A percentile compares a stretch with the other conserved stretches of the same genome.
phyloP scores from a whole-genome alignment of 2,888 invertebrate genomes.

The Minunthozetes semirufus region DNA sequence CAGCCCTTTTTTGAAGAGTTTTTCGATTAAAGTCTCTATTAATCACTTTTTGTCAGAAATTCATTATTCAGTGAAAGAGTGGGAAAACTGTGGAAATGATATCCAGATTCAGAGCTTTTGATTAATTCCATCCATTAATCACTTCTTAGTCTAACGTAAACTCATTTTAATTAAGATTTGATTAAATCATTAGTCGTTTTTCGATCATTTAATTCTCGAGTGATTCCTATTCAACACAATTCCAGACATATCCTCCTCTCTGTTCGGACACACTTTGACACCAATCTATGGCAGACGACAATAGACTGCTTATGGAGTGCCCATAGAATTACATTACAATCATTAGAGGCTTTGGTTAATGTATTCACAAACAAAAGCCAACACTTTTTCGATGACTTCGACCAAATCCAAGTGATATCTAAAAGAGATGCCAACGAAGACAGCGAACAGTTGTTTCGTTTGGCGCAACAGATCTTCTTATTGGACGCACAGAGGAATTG shows the following conservation, averaged over 20 bases:
- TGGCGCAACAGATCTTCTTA: constrained; percentile 31
- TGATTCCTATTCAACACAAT: neutral
- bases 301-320: neutral
- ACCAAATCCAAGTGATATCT: constrained; percentile 17
- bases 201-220: too few species aligned
- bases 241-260: constrained; percentile 1
- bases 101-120: too few species aligned
- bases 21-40: too few species aligned
- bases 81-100: too few species aligned
- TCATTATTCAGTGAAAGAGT: too few species aligned
- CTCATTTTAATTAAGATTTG: neutral
- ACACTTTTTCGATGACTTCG: constrained; percentile 32
- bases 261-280: constrained; percentile 8
- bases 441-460: constrained; percentile 6
- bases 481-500: constrained; percentile 9
- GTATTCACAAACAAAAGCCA: constrained; percentile 14
- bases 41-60: too few species aligned
- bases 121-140: neutral
- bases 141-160: neutral
- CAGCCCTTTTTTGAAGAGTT: too few species aligned
- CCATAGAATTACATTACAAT: neutral
- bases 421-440: constrained; percentile 5
- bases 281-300: constrained; percentile 15
- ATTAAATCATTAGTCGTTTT: neutral
- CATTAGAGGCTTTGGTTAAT: neutral